Conservation (phyloP, 1,140 invertebrate species). For the Halictus rubicundus region DNA sequence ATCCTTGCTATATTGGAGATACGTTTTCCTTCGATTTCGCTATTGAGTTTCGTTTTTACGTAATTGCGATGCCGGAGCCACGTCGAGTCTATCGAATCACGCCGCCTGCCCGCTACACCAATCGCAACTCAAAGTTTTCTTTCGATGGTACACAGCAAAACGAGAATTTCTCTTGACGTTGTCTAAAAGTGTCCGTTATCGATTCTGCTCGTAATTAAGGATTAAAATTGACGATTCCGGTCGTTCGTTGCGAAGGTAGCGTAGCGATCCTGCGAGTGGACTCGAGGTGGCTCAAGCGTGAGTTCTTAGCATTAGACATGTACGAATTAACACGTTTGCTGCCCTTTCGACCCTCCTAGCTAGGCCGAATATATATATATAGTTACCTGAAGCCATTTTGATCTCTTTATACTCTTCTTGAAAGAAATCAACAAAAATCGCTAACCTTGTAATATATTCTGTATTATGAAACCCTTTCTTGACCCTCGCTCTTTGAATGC, state of each 20-base stretch:
- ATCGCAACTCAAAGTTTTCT: no score
- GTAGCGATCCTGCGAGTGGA: neutral
- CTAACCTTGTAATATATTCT: slow-evolving; percentile 71
- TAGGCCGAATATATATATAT: slow-evolving; percentile 69
- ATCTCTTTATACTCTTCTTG: slow-evolving; percentile 63
- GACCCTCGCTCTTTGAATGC: slow-evolving; percentile 72
- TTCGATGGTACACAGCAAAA: no score
- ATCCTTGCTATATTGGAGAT: slow-evolving; percentile 65
- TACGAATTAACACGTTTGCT: slow-evolving; percentile 73
- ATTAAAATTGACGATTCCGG: no score
- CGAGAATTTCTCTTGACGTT: no score
- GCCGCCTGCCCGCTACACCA: no score
- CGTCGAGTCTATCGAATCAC: slow-evolving; percentile 34
- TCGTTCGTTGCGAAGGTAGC: neutral
- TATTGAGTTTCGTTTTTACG: slow-evolving; percentile 64
- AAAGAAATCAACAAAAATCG: slow-evolving; percentile 58
- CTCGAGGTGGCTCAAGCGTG: slow-evolving; percentile 64
- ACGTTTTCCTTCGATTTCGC: slow-evolving; percentile 64
- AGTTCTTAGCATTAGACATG: slow-evolving; percentile 70
- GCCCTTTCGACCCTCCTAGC: slow-evolving; percentile 69
- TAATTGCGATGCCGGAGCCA: slow-evolving; percentile 60
- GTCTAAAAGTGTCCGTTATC: no score
- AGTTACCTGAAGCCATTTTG: slow-evolving; percentile 65
- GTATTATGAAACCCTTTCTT: slow-evolving; percentile 72
- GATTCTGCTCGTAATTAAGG: no score